Evolutionary conservation across 2,888 invertebrate genomes (phyloP), one percentile per base, ranked within the genome.

Genomic region (Smittia sp.): DNA sequence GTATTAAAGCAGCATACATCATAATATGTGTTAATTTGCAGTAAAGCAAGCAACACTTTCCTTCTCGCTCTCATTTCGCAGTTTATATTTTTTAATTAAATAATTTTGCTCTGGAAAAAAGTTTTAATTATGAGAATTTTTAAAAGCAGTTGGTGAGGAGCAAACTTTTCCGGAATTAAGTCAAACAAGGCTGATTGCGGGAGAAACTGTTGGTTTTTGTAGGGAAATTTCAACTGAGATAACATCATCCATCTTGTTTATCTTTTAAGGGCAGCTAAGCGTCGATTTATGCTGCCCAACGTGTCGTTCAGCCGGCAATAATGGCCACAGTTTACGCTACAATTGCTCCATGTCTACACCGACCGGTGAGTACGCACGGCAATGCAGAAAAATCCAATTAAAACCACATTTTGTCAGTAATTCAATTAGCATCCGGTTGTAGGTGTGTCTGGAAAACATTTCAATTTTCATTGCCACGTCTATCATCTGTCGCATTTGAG

Each of bases 381-480:
- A 46, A 15, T 46, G 4, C 46, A 46, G 15, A 46, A 25, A 25
- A 69, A 69, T 54, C 41, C 69, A 54, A 69, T 69, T 69, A 52
- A 68, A 69, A 69, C 69, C 69, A 69, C 69, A 52, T 69, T 52
- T 52, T 54, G 69, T 69, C 41, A 69, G 41, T 69, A 69, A 69
- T 69, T 69, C 52, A 69, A 69, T 69, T 69, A 69, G 22, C 52
- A 54, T 69, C 41, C 68, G 24, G 52, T 41, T 18, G 69, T 52
- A 54, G 69, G 69, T 69, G 69, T 69, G 69, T 52, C 54, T 69
- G 52, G 20, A 69, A 69, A 69, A 69, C 52, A 52, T 54, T 54
- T 69, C 69, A 69, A 69, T 69, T 66, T 69, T 69, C 69, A 69
- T 52, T 69, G 69, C 25, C 69, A 69, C 25, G 52, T 69, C 69